These are phyloP conservation scores for Sycon ciliatum DNA, from an alignment of 37 sponge, comb jelly and placozoan genomes.

Conservation along the genomic window DNA sequence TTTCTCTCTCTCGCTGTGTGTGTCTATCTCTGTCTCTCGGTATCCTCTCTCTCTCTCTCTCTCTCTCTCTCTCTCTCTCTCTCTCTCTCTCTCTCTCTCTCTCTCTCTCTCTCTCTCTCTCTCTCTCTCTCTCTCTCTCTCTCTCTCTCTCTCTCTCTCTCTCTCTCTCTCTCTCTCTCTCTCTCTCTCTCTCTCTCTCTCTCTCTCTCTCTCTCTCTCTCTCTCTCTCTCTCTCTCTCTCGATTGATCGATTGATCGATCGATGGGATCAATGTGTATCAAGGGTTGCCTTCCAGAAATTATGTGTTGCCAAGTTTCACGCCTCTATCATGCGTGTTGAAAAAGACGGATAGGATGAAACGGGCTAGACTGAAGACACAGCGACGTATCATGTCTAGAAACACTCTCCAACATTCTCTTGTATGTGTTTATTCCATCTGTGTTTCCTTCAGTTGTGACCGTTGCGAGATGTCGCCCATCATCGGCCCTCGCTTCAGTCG, in stretches of 20 bases:
- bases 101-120: conserved; percentile 2
- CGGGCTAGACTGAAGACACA: too few species aligned
- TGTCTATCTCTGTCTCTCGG: not conserved
- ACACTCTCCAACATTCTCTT: too few species aligned
- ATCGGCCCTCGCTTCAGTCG: conserved; percentile 79
- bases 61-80: not conserved
- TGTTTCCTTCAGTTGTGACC: conserved; percentile 47
- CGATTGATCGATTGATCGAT: too few species aligned
- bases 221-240: conserved; percentile 37
- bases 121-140: not conserved
- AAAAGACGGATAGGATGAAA: too few species aligned
- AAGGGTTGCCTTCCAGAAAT: too few species aligned
- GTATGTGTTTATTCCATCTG: not conserved
- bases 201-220: conserved; percentile 34
- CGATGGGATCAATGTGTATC: too few species aligned
- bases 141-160: not conserved
- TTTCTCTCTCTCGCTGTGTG: not conserved
- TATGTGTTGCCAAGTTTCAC: too few species aligned
- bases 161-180: not conserved
- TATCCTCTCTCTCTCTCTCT: conserved; percentile 15
- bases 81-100: not conserved
- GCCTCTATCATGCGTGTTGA: too few species aligned
- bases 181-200: conserved; percentile 24
- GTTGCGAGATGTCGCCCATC: conserved; percentile 59
- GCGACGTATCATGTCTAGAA: too few species aligned